Evolutionary conservation across 2,888 invertebrate species (phyloP).

Genomic region (Aphelenchoides bicaudatus): DNA sequence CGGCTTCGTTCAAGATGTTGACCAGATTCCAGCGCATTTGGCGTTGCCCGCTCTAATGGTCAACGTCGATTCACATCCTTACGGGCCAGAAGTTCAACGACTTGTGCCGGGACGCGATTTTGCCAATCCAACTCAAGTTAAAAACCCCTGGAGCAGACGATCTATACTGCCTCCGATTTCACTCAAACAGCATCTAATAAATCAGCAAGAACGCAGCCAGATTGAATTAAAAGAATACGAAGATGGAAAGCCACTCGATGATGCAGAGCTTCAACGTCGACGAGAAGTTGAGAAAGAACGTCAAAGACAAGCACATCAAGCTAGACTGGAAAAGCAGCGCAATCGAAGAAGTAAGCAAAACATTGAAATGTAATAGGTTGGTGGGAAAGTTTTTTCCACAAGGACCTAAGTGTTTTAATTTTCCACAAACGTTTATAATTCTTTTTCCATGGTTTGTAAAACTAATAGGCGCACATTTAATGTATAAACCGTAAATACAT

Average conservation of each 20-base stretch:
- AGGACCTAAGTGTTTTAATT: too few species aligned
- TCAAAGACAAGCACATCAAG: not conserved
- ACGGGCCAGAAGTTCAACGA: conserved; percentile 8
- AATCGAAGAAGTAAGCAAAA: too few species aligned
- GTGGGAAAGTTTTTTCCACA: too few species aligned
- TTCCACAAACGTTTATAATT: too few species aligned
- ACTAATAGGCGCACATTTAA: too few species aligned
- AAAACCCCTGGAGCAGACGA: not conserved
- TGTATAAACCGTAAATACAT: too few species aligned
- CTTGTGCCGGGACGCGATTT: not conserved
- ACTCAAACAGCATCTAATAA: not conserved
- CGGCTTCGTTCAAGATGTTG: not conserved
- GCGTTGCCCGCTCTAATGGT: not conserved
- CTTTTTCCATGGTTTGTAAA: too few species aligned
- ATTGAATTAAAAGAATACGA: not conserved
- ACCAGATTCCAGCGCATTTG: not conserved
- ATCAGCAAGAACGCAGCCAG: not conserved
- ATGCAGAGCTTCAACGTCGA: not conserved
- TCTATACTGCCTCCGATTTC: not conserved
- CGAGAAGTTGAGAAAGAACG: not conserved
- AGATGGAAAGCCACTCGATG: not conserved
- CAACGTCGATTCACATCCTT: conserved; percentile 9
- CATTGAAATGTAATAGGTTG: too few species aligned
- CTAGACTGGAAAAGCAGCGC: not conserved
- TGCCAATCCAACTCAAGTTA: not conserved